phyloP scores from a whole-genome alignment of 2,888 invertebrate genomes.

The Dynastes hyllus region DNA sequence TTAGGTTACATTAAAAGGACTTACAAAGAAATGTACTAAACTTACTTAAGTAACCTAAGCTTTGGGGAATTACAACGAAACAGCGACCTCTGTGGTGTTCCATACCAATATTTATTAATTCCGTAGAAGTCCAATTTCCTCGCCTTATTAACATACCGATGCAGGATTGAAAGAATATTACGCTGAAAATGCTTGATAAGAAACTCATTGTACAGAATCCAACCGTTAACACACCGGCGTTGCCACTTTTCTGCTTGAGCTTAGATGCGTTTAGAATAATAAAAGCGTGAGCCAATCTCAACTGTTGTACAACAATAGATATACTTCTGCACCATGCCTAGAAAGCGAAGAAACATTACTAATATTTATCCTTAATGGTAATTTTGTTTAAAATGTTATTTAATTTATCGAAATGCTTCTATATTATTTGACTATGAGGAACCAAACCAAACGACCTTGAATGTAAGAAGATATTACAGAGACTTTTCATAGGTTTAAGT shows the following conservation, averaged over 20 bases:
- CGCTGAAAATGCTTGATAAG: slow-evolving; percentile 20
- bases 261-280: slow-evolving; percentile 35
- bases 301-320: slow-evolving; percentile 11
- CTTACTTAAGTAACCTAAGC: slow-evolving; percentile 49
- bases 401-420: too few species aligned
- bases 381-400: too few species aligned
- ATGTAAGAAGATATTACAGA: too few species aligned
- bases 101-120: slow-evolving; percentile 13
- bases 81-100: slow-evolving; percentile 8
- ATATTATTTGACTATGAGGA: too few species aligned
- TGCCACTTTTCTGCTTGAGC: slow-evolving; percentile 17
- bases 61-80: slow-evolving; percentile 46
- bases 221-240: slow-evolving; percentile 26
- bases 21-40: not conserved
- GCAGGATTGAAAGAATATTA: slow-evolving; percentile 43
- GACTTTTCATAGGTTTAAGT: too few species aligned
- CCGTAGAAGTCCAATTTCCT: not conserved
- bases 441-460: too few species aligned
- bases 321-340: slow-evolving; percentile 37
- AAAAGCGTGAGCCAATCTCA: slow-evolving; percentile 36
- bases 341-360: not conserved
- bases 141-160: slow-evolving; percentile 45
- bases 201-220: slow-evolving; percentile 27
- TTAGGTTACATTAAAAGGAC: too few species aligned
- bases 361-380: too few species aligned